Conservation (phyloP, 2,797 vertebrate genomes). For the Apogon hyalosoma region DNA sequence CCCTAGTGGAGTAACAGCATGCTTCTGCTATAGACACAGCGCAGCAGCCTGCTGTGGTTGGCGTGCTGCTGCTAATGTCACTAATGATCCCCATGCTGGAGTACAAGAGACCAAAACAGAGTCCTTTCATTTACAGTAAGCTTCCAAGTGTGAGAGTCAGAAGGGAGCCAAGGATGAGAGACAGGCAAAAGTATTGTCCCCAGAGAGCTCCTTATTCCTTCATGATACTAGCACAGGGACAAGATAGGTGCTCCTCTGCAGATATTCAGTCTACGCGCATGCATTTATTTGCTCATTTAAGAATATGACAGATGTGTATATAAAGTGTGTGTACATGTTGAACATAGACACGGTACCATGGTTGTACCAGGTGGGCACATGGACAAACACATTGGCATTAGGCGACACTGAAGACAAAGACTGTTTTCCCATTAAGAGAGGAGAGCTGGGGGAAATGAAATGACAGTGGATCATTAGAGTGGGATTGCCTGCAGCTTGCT, state of each 20-base stretch:
- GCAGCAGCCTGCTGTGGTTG: conserved; percentile 34
- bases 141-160: conserved; percentile 39
- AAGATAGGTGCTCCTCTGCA: conserved; percentile 33
- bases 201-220: conserved; percentile 35
- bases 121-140: conserved; percentile 51
- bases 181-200: conserved; percentile 47
- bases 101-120: conserved; percentile 24
- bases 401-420: conserved; percentile 19
- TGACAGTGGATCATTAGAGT: conserved; percentile 75
- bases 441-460: conserved; percentile 46
- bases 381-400: conserved; percentile 8
- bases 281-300: conserved; percentile 32
- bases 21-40: conserved; percentile 26
- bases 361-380: conserved; percentile 1
- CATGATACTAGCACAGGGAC: conserved; percentile 29
- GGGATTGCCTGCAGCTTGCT: conserved; percentile 72
- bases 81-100: conserved; percentile 47
- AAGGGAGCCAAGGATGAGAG: conserved; percentile 43
- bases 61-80: conserved; percentile 51
- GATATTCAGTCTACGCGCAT: conserved; percentile 11
- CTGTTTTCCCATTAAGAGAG: conserved; percentile 32
- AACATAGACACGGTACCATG: not conserved
- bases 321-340: conserved; percentile 13
- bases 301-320: not conserved
- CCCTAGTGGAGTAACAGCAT: conserved; percentile 37